Evolutionary conservation across 2,888 invertebrate genomes (phyloP).

Genomic region (Xestia rhomboidea): DNA sequence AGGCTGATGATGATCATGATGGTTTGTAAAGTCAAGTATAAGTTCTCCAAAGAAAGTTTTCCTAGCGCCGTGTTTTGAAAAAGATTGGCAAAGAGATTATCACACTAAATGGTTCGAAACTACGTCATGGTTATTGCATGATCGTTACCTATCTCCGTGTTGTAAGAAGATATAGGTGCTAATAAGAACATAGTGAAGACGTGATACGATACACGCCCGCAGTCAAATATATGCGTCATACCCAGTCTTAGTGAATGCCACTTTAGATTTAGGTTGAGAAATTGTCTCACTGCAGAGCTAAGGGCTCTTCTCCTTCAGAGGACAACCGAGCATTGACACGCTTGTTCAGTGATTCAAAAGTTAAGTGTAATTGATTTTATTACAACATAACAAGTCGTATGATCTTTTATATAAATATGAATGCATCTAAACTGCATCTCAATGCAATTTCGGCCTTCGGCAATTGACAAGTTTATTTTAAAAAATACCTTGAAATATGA

Average conservation of each 20-base stretch:
- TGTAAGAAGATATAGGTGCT: neutral
- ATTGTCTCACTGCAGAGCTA: neutral
- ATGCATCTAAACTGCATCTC: constrained; percentile 14
- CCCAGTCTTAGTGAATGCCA: neutral
- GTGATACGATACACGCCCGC: neutral
- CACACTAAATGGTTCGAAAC: neutral
- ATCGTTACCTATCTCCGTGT: neutral
- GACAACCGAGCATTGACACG: neutral
- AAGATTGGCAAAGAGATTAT: neutral
- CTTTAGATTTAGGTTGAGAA: neutral
- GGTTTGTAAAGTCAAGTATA: too few species aligned
- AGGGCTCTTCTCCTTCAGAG: neutral
- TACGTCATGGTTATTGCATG: too few species aligned
- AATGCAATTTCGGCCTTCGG: constrained; percentile 15
- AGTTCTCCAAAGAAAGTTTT: neutral
- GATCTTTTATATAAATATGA: neutral
- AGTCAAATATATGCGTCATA: neutral
- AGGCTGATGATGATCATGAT: too few species aligned
- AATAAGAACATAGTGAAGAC: neutral
- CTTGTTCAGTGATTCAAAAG: neutral
- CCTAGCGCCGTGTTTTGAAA: neutral
- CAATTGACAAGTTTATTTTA: constrained; percentile 17
- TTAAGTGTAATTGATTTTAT: neutral
- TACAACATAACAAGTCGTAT: neutral
- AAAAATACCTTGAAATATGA: constrained; percentile 55